phyloP scores from a whole-genome alignment of 1,140 invertebrate species.

The Drosophila truncata region DNA sequence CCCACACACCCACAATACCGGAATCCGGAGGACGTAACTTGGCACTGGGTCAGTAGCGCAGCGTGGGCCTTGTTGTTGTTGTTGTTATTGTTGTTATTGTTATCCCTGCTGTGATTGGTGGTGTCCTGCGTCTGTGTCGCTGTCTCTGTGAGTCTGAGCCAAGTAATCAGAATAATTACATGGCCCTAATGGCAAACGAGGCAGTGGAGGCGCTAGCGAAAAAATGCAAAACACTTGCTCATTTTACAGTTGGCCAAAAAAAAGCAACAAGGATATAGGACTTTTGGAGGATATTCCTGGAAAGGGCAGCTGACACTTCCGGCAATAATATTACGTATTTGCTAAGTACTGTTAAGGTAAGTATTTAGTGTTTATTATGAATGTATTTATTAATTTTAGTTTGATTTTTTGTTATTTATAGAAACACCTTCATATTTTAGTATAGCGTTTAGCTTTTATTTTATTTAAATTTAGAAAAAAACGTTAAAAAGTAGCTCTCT shows the following conservation, averaged over 20 bases:
- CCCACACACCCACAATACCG: background rate
- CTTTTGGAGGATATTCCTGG: background rate
- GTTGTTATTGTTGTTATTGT: constrained; percentile 40
- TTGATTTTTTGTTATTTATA: background rate
- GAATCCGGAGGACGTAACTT: constrained; percentile 31
- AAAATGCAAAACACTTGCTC: constrained; percentile 60
- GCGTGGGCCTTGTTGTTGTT: constrained; percentile 55
- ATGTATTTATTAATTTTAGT: background rate
- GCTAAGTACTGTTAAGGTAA: background rate
- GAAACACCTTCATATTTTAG: background rate
- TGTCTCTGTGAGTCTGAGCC: constrained; percentile 42
- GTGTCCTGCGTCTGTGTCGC: constrained; percentile 16
- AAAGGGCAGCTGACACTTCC: background rate
- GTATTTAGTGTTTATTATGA: background rate
- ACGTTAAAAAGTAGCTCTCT: background rate
- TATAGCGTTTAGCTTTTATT: too few relatives aligned
- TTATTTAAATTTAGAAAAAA: background rate
- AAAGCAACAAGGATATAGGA: background rate
- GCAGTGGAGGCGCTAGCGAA: constrained; percentile 41
- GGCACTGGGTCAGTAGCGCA: constrained; percentile 80
- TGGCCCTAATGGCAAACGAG: constrained; percentile 64
- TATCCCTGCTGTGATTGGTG: constrained; percentile 42
- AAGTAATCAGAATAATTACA: constrained; percentile 83
- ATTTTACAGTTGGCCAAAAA: constrained; percentile 47
- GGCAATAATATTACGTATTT: background rate